phyloP scores from a whole-genome alignment of 2,888 invertebrate genomes.

The Pterobdella sp. region DNA sequence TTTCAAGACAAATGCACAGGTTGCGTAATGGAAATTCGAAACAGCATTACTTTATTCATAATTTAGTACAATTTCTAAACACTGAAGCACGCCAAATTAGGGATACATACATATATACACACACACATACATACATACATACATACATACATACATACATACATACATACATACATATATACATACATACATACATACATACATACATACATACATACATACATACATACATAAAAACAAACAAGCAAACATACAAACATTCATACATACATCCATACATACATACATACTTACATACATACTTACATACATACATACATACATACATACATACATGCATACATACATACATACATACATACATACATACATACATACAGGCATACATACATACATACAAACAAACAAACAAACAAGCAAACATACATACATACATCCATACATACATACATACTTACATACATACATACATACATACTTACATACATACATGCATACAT shows the following conservation, averaged over 20 bases:
- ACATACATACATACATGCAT: constrained; percentile 8
- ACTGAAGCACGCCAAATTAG: no score
- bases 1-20: no score
- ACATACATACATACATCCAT: constrained; percentile 2
- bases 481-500: constrained; percentile 8
- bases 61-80: no score
- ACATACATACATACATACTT: constrained; percentile 5
- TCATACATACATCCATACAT: no score
- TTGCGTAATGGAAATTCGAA: no score
- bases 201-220: constrained; percentile 8
- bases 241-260: no score
- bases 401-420: background rate
- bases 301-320: constrained; percentile 5
- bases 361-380: constrained; percentile 5
- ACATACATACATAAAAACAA: no score
- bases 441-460: constrained; percentile 2
- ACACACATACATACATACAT: no score
- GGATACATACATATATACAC: no score
- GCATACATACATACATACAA: constrained; percentile 5
- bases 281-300: constrained; percentile 5
- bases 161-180: no score
- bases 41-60: no score
- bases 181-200: constrained; percentile 8
- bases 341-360: constrained; percentile 5
- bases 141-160: no score